Base-by-base conservation (phyloP, 2,888 invertebrate species). In the Bellardia pandia region DNA sequence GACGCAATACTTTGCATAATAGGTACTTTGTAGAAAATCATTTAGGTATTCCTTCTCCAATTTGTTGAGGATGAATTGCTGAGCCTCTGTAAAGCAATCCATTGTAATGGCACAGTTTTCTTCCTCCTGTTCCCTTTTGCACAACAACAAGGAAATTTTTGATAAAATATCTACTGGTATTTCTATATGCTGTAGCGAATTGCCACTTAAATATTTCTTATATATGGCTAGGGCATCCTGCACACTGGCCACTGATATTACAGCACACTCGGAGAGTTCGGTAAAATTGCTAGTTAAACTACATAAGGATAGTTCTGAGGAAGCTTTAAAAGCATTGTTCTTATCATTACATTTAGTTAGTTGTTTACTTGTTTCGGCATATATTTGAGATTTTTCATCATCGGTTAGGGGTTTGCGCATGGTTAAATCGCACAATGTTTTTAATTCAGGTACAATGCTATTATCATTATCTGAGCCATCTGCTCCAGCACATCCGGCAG, bases 1-100 rank as follows among this genome's bases (percentile, higher is more conserved):
- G 90, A 99, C 96, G 94, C 98, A 98, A 94, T 98, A 97, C 94
- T 98, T 98, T 92, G 97, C 97, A 94, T 97, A 97, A 92, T 96
- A 97, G 91, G 97, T 96, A 93, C 98, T 98, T 90, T 96, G 95
- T 89, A 97, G 94, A 94, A 98, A 99, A 89, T 96, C 96, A 90
- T 96, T 95, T 92, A 97, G 96, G 94, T 96, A 96, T 93, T 96
- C 95, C 75, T 94, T 95, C 90, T 97, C 96, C 93, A 98, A 95
- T 91, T 95, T 94, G 81, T 95, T 94, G 88, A 96, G 95, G 85
- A 97, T 94, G 92, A 95, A 95, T 89, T 95, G 95, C 93, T 97
- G 96, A 78, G 97, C 96, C 86, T 95, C 95, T 88, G 95, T 95
- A 92, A 98, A 97, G 92, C 97, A 96, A 90, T 95, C 95, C 72